Base-by-base conservation (phyloP, 2,113 vertebrate genomes). In the Salminus brasiliensis region DNA sequence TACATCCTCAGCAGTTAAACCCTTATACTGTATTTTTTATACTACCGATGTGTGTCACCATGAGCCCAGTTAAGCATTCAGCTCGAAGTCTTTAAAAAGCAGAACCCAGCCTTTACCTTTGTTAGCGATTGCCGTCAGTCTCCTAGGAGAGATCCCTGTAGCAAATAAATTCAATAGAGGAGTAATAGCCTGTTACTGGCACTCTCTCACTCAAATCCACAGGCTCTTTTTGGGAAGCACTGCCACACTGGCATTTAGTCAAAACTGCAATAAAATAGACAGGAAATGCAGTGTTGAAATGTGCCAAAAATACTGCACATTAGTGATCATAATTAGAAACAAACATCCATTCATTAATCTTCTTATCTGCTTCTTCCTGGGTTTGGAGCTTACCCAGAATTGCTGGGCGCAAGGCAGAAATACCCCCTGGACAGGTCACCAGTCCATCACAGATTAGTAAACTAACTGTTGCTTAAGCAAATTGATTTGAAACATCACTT, bases 161-260 rank as follows among this genome's bases (percentile, higher is more conserved):
- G n/a, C n/a, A n/a, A n/a, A n/a, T 5, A 2, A 52, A n/a, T 52
- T 52, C 18, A 52, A n/a, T 5, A n/a, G 16, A 52, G 78, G 81
- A 82, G 80, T 85, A 86, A 88, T 81, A 66, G 84, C 72, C 82
- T 81, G 79, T 89, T 87, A 86, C 79, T 83, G 81, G 72, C 80
- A 62, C 81, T 85, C 82, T 41, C 39, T 45, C 43, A 45, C 43
- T 45, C 43, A 45, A 45, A 6, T 15, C n/a, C n/a, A n/a, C n/a
- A n/a, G n/a, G 79, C 59, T 84, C 77, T 65, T 70, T 45, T 6
- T 45, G 43, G 43, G 43, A 45, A 15, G 43, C 43, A 45, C 43
- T 45, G 3, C 11, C 13, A 45, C 6, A 2, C 43, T 45, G 43
- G 43, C 12, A 45, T 15, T 45, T 15, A 15, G 43, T 45, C 43